Evolutionary conservation across 35 echinoderm and acorn worm genomes (phyloP).

Genomic region (Chiridota heheva): DNA sequence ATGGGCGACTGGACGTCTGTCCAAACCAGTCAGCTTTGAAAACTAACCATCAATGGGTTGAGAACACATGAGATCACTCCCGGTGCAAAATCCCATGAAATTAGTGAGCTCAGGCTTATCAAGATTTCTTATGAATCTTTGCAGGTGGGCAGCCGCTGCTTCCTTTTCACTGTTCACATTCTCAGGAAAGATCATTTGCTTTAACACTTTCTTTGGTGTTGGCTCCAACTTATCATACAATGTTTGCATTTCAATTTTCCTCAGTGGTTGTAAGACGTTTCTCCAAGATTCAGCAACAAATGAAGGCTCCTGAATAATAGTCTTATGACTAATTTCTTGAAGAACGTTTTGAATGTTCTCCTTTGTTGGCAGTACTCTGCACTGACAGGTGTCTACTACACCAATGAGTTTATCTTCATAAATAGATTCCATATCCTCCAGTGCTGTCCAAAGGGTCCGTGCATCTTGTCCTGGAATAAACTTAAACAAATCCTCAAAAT

Average conservation of each 20-base stretch:
- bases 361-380: slow-evolving; percentile 24
- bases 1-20: neutral
- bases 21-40: neutral
- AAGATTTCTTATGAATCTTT: slow-evolving; percentile 22
- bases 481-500: neutral
- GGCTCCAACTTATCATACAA: slow-evolving; percentile 21
- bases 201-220: slow-evolving; percentile 18
- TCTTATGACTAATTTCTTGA: too few relatives aligned
- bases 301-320: neutral
- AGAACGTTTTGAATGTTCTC: neutral
- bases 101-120: neutral
- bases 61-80: neutral
- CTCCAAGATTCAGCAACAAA: slow-evolving; percentile 35
- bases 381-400: slow-evolving; percentile 12
- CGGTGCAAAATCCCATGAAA: slow-evolving; percentile 29
- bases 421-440: neutral
- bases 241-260: neutral
- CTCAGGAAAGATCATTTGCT: neutral
- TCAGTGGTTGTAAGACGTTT: neutral
- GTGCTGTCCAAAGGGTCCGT: neutral
- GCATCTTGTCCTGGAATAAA: slow-evolving; percentile 21
- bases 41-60: neutral
- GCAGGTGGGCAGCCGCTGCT: neutral
- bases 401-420: slow-evolving; percentile 8
- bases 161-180: slow-evolving; percentile 11